Evolutionary conservation across 2,797 vertebrate genomes (phyloP), one percentile per base, ranked within the genome.

Genomic region (Benthosema pterotum): DNA sequence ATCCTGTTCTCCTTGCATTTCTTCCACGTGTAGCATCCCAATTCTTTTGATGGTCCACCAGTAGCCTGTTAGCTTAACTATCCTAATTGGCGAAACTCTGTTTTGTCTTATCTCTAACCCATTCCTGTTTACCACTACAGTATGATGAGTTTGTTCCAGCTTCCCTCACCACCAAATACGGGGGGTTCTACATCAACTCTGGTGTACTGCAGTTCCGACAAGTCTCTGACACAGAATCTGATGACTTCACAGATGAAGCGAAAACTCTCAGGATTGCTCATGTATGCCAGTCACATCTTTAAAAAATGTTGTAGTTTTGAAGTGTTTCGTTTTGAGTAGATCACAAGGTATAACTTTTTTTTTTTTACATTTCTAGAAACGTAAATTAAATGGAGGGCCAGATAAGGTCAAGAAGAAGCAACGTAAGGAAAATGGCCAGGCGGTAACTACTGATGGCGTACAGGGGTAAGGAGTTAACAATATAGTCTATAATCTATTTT

Each of bases 101-200:
- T 9, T 38, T 7, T 46, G 7, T 46, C 32, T 14, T 13, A 11
- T 56, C 16, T 2, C 22, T 14, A 52, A 11, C 2, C 15, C 49
- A 0, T 56, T 0, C 13, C 28, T 42, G 0, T 7, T 69, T 4
- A 0, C 62, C 32, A 63, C 22, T 43, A 13, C 17, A 93, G 92
- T 99, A 99, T 0, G 97, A 99, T 48, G 97, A 99, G 71, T 94
- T 98, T 8, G 97, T 99, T 65, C 97, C 97, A 0, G 94, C 95
- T 43, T 94, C 94, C 62, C 90, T 99, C 67, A 96, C 93, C 2
- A 98, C 97, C 0, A 95, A 94, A 67, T 93, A 93, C 0, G 97
- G 97, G 69, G 97, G 97, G 3, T 99, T 99, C 90, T 99, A 99
- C 65, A 92, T 99, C 72, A 99, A 99, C 82, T 94, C 94, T 0